phyloP scores from a whole-genome alignment of 2,797 vertebrate genomes.

The Clamator glandarius region DNA sequence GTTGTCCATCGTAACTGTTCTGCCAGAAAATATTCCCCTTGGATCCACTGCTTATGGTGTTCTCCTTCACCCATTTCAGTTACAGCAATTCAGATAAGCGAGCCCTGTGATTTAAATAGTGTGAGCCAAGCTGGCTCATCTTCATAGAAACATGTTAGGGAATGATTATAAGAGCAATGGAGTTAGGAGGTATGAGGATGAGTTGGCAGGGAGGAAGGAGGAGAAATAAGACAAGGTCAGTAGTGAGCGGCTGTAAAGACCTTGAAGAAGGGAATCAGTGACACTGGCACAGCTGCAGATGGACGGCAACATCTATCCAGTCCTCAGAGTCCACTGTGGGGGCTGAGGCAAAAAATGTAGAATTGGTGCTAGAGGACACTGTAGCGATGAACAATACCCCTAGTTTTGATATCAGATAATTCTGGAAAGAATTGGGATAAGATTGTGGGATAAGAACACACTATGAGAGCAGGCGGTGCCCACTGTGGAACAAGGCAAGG shows the following conservation, averaged over 20 bases:
- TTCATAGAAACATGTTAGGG: background rate
- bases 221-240: background rate
- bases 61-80: background rate
- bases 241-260: background rate
- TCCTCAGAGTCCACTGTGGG: background rate
- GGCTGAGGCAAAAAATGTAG: background rate
- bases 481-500: rapidly evolving
- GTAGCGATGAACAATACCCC: background rate
- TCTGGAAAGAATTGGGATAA: too few species aligned
- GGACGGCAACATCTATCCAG: background rate
- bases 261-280: background rate
- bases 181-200: background rate
- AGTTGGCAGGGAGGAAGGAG: background rate
- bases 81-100: rapidly evolving
- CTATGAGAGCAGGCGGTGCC: rapidly evolving
- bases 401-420: background rate
- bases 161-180: background rate
- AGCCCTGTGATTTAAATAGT: background rate
- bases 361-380: background rate
- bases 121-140: background rate
- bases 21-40: background rate
- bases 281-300: background rate
- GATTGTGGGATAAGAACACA: rapidly evolving
- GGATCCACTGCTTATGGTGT: background rate
- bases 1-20: background rate